phyloP scores from a whole-genome alignment of 2,888 invertebrate species.

The Epistrophella euchroma region DNA sequence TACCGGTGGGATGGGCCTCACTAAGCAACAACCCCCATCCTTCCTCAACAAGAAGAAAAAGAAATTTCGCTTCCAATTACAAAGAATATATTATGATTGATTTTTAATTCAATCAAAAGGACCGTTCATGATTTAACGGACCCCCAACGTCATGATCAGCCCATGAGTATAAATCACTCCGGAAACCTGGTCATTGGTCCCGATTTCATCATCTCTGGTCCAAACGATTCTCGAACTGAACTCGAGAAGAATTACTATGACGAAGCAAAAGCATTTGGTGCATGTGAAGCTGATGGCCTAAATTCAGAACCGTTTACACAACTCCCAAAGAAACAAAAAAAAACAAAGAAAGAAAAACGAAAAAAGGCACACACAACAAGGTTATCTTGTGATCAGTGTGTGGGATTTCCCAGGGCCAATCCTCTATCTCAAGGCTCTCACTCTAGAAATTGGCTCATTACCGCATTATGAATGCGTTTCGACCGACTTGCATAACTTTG shows the following conservation, averaged over 20 bases:
- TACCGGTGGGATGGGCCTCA: not conserved
- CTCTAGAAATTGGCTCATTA: constrained; percentile 73
- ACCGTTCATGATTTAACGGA: constrained; percentile 51
- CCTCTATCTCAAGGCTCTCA: constrained; percentile 46
- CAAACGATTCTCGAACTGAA: constrained; percentile 12
- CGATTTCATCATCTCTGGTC: constrained; percentile 50
- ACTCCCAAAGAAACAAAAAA: constrained; percentile 24
- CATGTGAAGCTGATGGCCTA: constrained; percentile 37
- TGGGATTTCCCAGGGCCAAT: constrained; percentile 68
- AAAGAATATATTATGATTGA: constrained; percentile 62
- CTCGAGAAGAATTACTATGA: constrained; percentile 60
- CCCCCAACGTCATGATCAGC: constrained; percentile 57
- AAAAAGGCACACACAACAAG: constrained; percentile 21
- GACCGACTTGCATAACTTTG: constrained; percentile 63
- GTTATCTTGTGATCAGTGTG: constrained; percentile 51
- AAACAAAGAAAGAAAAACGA: not conserved
- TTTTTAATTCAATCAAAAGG: constrained; percentile 55
- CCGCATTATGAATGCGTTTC: constrained; percentile 68
- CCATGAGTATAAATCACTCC: constrained; percentile 62
- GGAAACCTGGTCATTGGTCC: constrained; percentile 62
- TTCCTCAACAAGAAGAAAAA: not conserved
- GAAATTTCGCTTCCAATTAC: constrained; percentile 48
- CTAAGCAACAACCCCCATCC: not conserved
- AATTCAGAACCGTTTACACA: constrained; percentile 25
- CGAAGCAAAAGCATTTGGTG: constrained; percentile 11